These are phyloP conservation scores for Hoplodrina blanda DNA, from an alignment of 2,888 invertebrate species.

Conservation along the genomic window DNA sequence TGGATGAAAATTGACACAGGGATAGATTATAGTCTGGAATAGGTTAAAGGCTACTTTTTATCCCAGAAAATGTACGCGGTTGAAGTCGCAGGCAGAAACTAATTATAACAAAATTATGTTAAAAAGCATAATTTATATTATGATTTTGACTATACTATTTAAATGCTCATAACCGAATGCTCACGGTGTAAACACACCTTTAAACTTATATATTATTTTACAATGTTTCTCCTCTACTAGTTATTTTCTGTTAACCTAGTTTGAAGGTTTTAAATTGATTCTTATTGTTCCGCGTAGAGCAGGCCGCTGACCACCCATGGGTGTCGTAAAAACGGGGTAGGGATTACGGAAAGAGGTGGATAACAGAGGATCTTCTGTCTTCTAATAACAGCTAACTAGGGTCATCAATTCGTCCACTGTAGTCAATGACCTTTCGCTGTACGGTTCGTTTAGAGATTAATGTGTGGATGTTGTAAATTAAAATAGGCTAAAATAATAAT, in stretches of 20 bases:
- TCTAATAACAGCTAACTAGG: conserved; percentile 16
- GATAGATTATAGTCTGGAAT: too few relatives aligned
- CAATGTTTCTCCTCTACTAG: background rate
- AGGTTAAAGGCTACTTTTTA: too few relatives aligned
- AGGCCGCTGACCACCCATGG: conserved; percentile 5
- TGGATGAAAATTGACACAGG: too few relatives aligned
- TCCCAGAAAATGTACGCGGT: too few relatives aligned
- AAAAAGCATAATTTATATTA: too few relatives aligned
- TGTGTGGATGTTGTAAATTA: too few relatives aligned
- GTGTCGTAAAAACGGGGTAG: conserved; percentile 30
- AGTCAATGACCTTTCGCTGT: conserved; percentile 1
- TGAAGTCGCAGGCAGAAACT: too few relatives aligned
- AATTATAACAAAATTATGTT: too few relatives aligned
- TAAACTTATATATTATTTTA: background rate
- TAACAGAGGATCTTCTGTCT: background rate
- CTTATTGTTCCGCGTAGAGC: conserved; percentile 39
- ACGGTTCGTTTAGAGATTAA: background rate
- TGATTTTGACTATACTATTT: too few relatives aligned
- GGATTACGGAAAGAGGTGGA: conserved; percentile 13
- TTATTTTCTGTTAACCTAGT: conserved; percentile 27
- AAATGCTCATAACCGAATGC: too few relatives aligned
- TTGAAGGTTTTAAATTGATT: conserved; percentile 50
- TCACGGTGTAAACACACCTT: too few relatives aligned
- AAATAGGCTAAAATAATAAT: too few relatives aligned
- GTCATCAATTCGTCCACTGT: background rate